These are phyloP conservation scores for Scaptomyza reducta DNA, from an alignment of 2,888 invertebrate species.

Conservation along the genomic window DNA sequence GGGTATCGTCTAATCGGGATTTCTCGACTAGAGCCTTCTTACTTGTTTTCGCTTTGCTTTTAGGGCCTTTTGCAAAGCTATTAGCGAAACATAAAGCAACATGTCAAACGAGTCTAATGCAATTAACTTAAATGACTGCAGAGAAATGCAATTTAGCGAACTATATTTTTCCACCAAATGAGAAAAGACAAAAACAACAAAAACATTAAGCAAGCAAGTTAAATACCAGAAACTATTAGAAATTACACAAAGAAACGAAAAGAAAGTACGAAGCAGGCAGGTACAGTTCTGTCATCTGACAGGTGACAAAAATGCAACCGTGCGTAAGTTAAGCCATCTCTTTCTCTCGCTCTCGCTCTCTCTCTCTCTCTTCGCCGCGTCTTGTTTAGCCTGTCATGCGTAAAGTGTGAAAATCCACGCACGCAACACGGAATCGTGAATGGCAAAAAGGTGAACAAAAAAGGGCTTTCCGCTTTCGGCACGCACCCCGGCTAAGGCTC, in stretches of 20 bases:
- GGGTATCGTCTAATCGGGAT: too few relatives aligned
- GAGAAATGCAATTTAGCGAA: constrained; percentile 78
- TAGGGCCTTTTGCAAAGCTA: constrained; percentile 20
- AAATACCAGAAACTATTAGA: constrained; percentile 40
- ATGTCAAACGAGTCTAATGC: constrained; percentile 79
- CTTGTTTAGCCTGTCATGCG: constrained; percentile 52
- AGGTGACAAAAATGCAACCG: constrained; percentile 61
- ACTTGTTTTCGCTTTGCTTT: too few relatives aligned
- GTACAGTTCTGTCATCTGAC: constrained; percentile 30
- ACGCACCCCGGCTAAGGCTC: constrained; percentile 25
- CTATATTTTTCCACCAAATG: constrained; percentile 51
- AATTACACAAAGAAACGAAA: constrained; percentile 7
- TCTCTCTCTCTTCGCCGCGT: too few relatives aligned
- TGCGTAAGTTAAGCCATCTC: constrained; percentile 44
- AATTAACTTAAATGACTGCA: constrained; percentile 75
- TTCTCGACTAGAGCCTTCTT: too few relatives aligned
- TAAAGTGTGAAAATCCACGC: constrained; percentile 71
- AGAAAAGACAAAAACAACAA: constrained; percentile 11
- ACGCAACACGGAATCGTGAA: constrained; percentile 58
- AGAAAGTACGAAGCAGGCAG: constrained; percentile 10
- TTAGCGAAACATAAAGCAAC: constrained; percentile 48
- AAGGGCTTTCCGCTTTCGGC: constrained; percentile 41
- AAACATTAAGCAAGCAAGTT: too few relatives aligned
- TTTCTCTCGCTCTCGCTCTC: neutral
- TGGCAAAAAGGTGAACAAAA: constrained; percentile 35